Evolutionary conservation across 2,113 vertebrate genomes (phyloP).

Genomic region (Cisticola juncidis): DNA sequence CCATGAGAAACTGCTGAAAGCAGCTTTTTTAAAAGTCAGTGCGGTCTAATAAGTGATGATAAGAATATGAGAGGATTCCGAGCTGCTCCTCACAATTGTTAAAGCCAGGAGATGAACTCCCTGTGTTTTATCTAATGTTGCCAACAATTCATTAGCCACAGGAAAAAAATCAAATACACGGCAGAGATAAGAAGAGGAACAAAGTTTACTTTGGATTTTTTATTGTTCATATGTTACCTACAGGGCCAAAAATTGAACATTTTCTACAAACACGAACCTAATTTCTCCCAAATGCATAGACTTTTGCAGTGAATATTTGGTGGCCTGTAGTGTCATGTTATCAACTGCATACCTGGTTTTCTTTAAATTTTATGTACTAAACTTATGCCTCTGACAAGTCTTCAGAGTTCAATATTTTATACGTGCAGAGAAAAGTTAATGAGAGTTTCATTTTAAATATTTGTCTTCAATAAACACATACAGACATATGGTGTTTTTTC

Average conservation of each 20-base stretch:
- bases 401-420: neutral
- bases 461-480: neutral
- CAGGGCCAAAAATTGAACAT: neutral
- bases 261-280: neutral
- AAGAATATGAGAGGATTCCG: neutral
- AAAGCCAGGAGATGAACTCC: neutral
- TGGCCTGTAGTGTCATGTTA: neutral
- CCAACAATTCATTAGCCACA: neutral
- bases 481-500: neutral
- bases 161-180: neutral
- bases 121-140: neutral
- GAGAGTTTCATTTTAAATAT: neutral
- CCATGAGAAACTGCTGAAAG: conserved; percentile 21
- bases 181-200: neutral
- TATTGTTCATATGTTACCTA: neutral
- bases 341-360: fast-evolving
- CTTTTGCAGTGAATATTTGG: neutral
- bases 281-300: neutral
- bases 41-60: conserved; percentile 16
- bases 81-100: neutral
- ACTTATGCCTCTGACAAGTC: neutral
- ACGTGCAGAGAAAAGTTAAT: neutral
- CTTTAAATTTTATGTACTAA: neutral
- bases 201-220: neutral
- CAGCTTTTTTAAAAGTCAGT: neutral